Evolutionary conservation across 2,888 invertebrate genomes (phyloP).

Genomic region (Reticulitermes lucifugus): DNA sequence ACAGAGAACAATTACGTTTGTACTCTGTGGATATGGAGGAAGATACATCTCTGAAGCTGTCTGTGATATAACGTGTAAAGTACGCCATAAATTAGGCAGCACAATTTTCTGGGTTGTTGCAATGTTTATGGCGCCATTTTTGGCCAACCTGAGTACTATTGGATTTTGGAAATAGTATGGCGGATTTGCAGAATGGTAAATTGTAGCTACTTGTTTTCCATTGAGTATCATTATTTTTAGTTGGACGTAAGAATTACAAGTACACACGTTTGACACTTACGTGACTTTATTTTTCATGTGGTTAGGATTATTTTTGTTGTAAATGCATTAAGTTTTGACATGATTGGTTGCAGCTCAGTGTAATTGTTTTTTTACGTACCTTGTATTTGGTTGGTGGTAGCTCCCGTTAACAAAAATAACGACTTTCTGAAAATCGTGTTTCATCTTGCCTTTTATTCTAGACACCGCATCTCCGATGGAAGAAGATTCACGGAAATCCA

Average conservation of each 20-base stretch:
- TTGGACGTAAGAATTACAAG: not conserved
- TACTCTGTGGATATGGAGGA: too few species aligned
- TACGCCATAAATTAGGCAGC: too few species aligned
- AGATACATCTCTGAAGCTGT: too few species aligned
- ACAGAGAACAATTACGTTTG: too few species aligned
- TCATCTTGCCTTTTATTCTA: not conserved
- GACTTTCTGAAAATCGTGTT: not conserved
- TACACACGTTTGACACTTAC: not conserved
- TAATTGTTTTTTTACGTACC: not conserved
- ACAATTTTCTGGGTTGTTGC: too few species aligned
- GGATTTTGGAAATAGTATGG: slow-evolving; percentile 18
- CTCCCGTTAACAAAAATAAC: not conserved
- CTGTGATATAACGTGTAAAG: too few species aligned
- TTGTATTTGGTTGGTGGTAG: not conserved
- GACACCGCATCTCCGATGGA: slow-evolving; percentile 9
- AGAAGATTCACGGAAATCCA: not conserved
- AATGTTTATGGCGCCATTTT: slow-evolving; percentile 29
- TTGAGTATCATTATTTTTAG: not conserved
- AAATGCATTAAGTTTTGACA: not conserved
- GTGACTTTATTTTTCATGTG: not conserved
- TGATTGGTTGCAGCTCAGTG: not conserved
- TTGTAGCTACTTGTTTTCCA: not conserved
- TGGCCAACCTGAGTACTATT: slow-evolving; percentile 14
- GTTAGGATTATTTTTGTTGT: not conserved
- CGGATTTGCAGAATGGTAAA: slow-evolving; percentile 18